Percentiles rank a stretch among this genome's conserved stretches.
phyloP scores from a whole-genome alignment of 2,797 vertebrate genomes.

The Nothura maculosa region DNA sequence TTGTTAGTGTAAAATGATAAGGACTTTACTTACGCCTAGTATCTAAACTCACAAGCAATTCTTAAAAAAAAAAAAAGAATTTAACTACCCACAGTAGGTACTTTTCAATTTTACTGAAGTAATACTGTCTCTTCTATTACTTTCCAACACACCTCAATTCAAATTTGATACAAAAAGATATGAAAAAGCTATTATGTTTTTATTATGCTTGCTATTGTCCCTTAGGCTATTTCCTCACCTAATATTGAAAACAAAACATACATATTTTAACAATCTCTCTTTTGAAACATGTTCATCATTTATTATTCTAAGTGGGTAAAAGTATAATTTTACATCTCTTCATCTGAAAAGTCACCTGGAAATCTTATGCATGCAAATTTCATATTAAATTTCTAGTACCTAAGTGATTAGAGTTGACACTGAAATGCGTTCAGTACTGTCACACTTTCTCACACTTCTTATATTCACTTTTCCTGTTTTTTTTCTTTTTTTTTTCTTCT shows the following conservation, averaged over 20 bases:
- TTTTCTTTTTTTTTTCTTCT: background rate
- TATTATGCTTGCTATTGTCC: background rate
- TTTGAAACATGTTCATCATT: background rate
- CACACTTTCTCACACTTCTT: background rate
- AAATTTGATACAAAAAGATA: background rate
- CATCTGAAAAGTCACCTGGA: background rate
- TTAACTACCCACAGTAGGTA: background rate
- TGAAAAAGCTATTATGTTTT: too few species aligned
- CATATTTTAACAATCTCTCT: background rate
- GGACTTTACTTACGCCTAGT: rapidly evolving
- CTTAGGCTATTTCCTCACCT: background rate
- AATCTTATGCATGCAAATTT: background rate
- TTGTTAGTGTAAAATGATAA: background rate
- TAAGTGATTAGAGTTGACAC: background rate
- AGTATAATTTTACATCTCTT: background rate
- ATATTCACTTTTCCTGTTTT: background rate
- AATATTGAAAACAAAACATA: background rate
- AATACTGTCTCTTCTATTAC: background rate
- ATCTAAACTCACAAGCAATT: background rate
- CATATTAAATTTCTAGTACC: background rate
- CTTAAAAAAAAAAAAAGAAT: background rate
- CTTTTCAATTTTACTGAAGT: background rate
- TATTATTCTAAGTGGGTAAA: background rate
- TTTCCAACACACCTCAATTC: background rate
- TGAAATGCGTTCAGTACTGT: background rate